Evolutionary conservation across 2,797 vertebrate species (phyloP).

Genomic region (Oceanodroma leucorhoa): DNA sequence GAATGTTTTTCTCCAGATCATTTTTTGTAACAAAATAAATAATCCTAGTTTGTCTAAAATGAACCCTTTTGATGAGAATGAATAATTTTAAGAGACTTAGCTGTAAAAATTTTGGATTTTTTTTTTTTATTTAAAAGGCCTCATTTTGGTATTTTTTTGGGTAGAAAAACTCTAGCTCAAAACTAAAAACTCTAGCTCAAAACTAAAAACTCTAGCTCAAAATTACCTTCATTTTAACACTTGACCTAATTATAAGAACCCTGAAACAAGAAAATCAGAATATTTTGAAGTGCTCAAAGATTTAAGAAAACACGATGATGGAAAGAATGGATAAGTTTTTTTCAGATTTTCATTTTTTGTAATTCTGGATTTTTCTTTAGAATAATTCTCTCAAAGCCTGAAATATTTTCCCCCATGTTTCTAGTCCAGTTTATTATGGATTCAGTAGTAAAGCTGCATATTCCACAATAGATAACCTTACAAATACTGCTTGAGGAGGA

Average conservation of each 20-base stretch:
- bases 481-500: background rate
- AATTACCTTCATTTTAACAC: background rate
- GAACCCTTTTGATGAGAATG: background rate
- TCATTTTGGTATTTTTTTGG: background rate
- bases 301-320: background rate
- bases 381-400: background rate
- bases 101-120: background rate
- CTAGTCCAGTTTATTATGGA: background rate
- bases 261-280: background rate
- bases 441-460: background rate
- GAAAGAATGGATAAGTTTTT: background rate
- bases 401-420: background rate
- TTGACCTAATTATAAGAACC: background rate
- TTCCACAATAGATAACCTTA: background rate
- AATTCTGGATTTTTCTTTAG: background rate
- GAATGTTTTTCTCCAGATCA: background rate
- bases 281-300: background rate
- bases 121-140: background rate
- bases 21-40: background rate
- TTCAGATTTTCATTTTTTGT: background rate
- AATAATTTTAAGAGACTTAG: background rate
- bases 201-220: background rate
- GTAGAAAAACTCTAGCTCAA: background rate
- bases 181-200: background rate
- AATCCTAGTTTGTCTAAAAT: background rate